Base-by-base conservation (phyloP, 1,140 invertebrate species). In the Trypoxylus dichotomus region DNA sequence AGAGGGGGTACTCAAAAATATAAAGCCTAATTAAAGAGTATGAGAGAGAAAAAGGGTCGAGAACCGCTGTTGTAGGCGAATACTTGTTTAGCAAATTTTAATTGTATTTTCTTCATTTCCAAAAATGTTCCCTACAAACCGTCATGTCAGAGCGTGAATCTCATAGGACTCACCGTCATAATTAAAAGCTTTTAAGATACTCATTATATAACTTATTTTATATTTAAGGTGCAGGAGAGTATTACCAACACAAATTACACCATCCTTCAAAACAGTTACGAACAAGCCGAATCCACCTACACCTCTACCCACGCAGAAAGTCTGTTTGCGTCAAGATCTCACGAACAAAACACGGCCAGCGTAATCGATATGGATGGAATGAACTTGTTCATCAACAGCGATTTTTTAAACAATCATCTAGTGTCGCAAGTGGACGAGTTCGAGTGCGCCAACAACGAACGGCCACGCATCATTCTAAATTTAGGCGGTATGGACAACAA, bases 301-400 rank as follows among this genome's bases (percentile, higher is more conserved):
- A 75, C 74, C 15, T 37, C 72, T 1, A 74, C 32, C 3, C 72
- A 75, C 25, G 54, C 25, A 8, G 74, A 75, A 19, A 54, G 43
- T 24, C 13, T 75, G 13, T 75, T 29, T 21, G 42, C 42, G n/a
- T 19, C n/a, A 11, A 37, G 41, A 21, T 25, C 32, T 0, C 72
- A 74, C 7, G 72, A 74, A 42, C 72, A 74, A 19, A 68, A 68
- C 21, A 29, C 47, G 47, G 7, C 72, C n/a, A 74, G 37, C 41
- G 29, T 85, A 27, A 78, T 84, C 54, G 84, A 85, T 74, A 83
- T 86, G 72, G 81, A 82, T 68, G 83, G 79, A 5, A 83, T 85
- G 79, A 82, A 81, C 32, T 77, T 85, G 15, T 82, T 85, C 25
- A 41, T 80, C 6, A 82, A 81, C 63, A 80, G 80, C 58, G 83